Base-by-base conservation (phyloP, 2,888 invertebrate genomes). In the Lymantria monacha region DNA sequence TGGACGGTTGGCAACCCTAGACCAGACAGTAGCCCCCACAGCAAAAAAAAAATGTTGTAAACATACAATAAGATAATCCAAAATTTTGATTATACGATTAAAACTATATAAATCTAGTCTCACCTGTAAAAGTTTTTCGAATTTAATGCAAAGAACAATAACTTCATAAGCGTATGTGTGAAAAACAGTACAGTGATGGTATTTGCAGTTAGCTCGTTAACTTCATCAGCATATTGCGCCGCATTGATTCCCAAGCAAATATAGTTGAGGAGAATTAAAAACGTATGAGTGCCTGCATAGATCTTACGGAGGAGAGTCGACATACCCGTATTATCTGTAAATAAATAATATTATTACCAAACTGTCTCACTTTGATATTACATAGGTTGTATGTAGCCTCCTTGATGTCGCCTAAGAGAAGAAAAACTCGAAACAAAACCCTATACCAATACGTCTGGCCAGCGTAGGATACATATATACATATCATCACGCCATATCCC, bases 111-210 rank as follows among this genome's bases (percentile, higher is more conserved):
- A 22, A 22, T 22, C 5, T 3, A 22, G 22, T 7, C 79, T 85
- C 72, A 95, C 95, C 94, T 93, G 84, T 96, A 96, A 72, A 96
- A 95, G 51, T 93, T 90, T 74, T 95, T 95, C 15, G 95, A 94
- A 61, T 94, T 94, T 7, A 94, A 67, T 0, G 94, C 96, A 69
- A 96, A 94, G 81, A 95, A 96, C 10, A 93, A 59, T 61, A 95
- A 87, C 79, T 97, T 97, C 36, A 95, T 95, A 37, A 96, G 72
- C 51, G 94, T 93, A 72, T 97, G 97, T 0, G 95, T 92, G 78
- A 96, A 97, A 85, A 96, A 97, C 11, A 97, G 87, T 0, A 95
- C 93, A 0, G 97, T 97, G 57, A 97, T 96, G 36, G 97, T 96
- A 63, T 96, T 96, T 3, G 96, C 95, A 0, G 94, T 93, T 47